phyloP scores from a whole-genome alignment of 2,113 vertebrate genomes.

The Anser cygnoides region DNA sequence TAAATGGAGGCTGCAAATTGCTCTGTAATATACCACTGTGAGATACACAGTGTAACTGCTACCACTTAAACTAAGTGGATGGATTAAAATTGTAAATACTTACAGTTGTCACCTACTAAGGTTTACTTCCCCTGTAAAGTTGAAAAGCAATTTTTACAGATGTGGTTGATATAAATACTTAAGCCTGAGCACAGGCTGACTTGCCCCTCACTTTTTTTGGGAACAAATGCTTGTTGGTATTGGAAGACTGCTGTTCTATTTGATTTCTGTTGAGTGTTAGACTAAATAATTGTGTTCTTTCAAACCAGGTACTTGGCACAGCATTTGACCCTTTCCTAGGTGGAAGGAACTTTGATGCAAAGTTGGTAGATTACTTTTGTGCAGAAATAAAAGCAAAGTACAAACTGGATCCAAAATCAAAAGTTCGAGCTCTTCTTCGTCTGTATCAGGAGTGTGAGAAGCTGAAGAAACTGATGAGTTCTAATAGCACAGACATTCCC shows the following conservation, averaged over 20 bases:
- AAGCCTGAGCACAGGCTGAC: background rate
- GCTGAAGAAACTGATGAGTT: conserved; percentile 85
- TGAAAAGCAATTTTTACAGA: background rate
- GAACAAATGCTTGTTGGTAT: background rate
- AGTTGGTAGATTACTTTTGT: conserved; percentile 83
- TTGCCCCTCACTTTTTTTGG: background rate
- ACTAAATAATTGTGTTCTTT: background rate
- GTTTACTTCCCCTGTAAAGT: background rate
- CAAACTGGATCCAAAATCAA: conserved; percentile 81
- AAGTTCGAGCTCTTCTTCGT: conserved; percentile 79
- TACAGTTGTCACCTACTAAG: background rate
- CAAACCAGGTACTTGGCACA: conserved; percentile 81
- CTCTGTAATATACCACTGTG: background rate
- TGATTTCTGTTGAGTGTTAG: background rate
- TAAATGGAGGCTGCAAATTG: background rate
- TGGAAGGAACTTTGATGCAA: conserved; percentile 83
- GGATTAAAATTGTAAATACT: background rate
- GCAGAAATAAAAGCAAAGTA: conserved; percentile 82
- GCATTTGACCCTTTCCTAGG: conserved; percentile 86
- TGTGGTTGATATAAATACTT: background rate
- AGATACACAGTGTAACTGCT: background rate
- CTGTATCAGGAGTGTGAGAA: conserved; percentile 85
- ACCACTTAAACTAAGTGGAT: background rate
- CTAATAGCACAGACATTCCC: conserved; percentile 82
- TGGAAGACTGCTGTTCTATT: background rate